Evolutionary conservation across 2,113 vertebrate genomes (phyloP), one percentile per base, ranked within the genome.

Genomic region (Hemiscyllium ocellatum): DNA sequence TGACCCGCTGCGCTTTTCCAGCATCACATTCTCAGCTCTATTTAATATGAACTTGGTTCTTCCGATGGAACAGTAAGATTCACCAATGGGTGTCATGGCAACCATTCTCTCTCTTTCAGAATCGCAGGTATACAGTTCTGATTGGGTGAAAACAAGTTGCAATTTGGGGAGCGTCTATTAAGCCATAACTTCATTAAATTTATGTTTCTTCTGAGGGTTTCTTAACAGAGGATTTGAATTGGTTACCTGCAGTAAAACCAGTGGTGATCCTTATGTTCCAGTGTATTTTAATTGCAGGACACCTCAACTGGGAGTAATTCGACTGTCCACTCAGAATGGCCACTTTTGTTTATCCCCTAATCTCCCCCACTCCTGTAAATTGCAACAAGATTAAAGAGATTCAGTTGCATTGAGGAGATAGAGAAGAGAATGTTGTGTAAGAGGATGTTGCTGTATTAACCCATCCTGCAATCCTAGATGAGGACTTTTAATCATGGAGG

Each of bases 91-190:
- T 50, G 37, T 69, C 69, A 72, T 70, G 26, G 26, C 94, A 95
- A 72, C 42, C 7, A 52, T 66, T 66, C 33, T 33, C 89, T 66
- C n/a, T 93, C 33, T 2, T 50, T 95, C 52, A 72, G 12, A 72
- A 26, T 29, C 42, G 1, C 94, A 76, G 94, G 26, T 72, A 95
- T 52, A 26, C 1, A 4, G 20, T 95, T 50, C 69, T 76, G 94
- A 70, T 47, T 70, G 94, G 94, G 22, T 72, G 68, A 52, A 70
- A 72, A 47, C 50, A 72, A 70, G n/a, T 42, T 70, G 68, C 93
- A 70, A 95, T 95, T 95, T 95, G 50, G 26, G 22, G 94, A 72
- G 37, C 93, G 17, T n/a, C 61, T 93, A 66, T 93, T 72, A 6
- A 95, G 26, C 37, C 42, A 7, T 12, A 37, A 15, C 94, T 93